Evolutionary conservation across 2,113 vertebrate genomes (phyloP).

Genomic region (Leucoraja erinaceus): DNA sequence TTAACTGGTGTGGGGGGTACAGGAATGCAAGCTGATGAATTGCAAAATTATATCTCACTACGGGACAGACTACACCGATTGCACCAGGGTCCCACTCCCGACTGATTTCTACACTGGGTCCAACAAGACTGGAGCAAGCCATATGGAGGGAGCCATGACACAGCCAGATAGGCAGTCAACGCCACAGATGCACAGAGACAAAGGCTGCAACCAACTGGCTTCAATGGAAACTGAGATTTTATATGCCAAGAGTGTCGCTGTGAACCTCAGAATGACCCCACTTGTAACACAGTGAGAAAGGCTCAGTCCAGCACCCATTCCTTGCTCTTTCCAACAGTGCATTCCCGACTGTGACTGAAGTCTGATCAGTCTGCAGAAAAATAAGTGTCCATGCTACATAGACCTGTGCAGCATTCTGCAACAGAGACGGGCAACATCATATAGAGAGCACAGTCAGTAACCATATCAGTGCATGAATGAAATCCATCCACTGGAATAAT

Average conservation of each 20-base stretch:
- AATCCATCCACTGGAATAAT: not conserved
- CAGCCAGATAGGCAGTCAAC: not conserved
- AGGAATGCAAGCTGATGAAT: not conserved
- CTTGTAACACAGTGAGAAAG: not conserved
- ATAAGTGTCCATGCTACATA: not conserved
- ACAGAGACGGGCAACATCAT: not conserved
- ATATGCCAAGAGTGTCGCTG: not conserved
- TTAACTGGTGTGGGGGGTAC: not conserved
- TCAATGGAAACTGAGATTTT: not conserved
- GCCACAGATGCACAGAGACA: not conserved
- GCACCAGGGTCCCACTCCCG: not conserved
- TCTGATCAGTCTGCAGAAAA: not conserved
- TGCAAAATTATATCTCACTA: not conserved
- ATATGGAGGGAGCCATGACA: not conserved
- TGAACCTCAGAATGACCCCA: not conserved
- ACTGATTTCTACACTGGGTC: not conserved
- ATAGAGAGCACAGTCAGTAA: not conserved
- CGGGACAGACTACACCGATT: not conserved
- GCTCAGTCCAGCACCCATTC: not conserved
- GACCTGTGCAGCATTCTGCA: not conserved
- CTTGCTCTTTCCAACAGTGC: not conserved
- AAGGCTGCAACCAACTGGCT: not conserved
- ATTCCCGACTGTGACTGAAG: not conserved
- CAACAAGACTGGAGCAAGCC: not conserved
- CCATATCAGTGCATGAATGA: not conserved